Percentiles rank a stretch among this genome's conserved stretches.
These are phyloP conservation scores for Syngnathus rostellatus DNA, from an alignment of 2,797 vertebrate genomes.

Conservation along the genomic window DNA sequence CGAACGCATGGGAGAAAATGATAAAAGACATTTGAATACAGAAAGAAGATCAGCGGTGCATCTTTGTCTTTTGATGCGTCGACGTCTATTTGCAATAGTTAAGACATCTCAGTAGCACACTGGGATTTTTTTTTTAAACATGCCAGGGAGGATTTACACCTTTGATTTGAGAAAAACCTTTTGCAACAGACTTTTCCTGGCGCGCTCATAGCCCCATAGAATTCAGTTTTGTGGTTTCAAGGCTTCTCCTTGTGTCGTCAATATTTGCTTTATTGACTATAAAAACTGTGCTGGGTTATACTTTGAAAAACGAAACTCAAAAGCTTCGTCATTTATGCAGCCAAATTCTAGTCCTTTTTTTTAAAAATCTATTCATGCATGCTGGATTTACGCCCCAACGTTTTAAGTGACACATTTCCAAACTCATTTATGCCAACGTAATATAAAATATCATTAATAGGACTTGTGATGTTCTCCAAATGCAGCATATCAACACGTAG, in stretches of 20 bases:
- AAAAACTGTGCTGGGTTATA: constrained; percentile 38
- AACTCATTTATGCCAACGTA: too few species aligned
- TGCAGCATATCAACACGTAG: too few species aligned
- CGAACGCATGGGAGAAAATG: constrained; percentile 5
- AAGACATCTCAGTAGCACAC: constrained; percentile 3
- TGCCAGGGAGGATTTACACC: neutral
- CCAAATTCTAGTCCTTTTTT: neutral
- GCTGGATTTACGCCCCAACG: too few species aligned
- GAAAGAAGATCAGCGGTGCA: neutral
- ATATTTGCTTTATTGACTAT: constrained; percentile 45
- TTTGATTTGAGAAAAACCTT: constrained; percentile 12
- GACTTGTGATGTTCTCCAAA: too few species aligned
- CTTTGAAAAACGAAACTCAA: neutral
- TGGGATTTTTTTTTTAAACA: neutral
- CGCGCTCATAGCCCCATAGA: neutral
- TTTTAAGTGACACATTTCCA: too few species aligned
- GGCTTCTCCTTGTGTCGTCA: constrained; percentile 30
- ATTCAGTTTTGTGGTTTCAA: constrained; percentile 5
- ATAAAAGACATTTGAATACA: constrained; percentile 11
- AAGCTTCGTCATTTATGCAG: too few species aligned
- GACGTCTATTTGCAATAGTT: constrained; percentile 10
- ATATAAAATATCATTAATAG: too few species aligned
- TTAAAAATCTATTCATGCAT: neutral
- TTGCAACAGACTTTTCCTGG: constrained; percentile 10
- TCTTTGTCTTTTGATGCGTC: constrained; percentile 17